Conservation (phyloP, 2,797 vertebrate species). For the Semotilus atromaculatus region DNA sequence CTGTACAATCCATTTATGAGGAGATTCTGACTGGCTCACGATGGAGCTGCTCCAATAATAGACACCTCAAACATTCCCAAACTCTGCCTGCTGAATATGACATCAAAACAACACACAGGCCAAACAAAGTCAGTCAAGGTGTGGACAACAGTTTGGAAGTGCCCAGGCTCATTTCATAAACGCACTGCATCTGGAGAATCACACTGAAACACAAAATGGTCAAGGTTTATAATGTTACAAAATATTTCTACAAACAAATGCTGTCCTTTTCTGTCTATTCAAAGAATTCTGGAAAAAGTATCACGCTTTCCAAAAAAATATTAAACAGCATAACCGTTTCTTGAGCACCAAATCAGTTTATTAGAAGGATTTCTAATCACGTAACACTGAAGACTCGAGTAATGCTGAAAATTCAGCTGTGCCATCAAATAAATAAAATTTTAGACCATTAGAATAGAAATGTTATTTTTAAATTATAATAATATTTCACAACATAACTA, state of each 20-base stretch:
- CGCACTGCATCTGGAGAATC: not conserved
- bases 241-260: not conserved
- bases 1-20: slow-evolving; percentile 71
- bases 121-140: slow-evolving; percentile 4
- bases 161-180: not conserved
- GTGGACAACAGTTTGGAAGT: not conserved
- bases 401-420: not conserved
- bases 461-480: not conserved
- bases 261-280: not conserved
- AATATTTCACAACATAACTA: not conserved
- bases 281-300: not conserved
- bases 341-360: not conserved
- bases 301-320: not conserved
- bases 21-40: slow-evolving; percentile 65
- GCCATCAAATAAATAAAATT: not conserved
- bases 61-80: slow-evolving; percentile 49
- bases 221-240: not conserved
- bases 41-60: slow-evolving; percentile 74
- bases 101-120: not conserved
- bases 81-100: slow-evolving; percentile 15
- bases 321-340: not conserved
- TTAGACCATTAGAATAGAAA: not conserved
- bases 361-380: not conserved
- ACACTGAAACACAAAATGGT: not conserved
- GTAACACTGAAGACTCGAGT: not conserved